Base-by-base conservation (phyloP, 2,888 invertebrate species). In the Dendrolimus pini region DNA sequence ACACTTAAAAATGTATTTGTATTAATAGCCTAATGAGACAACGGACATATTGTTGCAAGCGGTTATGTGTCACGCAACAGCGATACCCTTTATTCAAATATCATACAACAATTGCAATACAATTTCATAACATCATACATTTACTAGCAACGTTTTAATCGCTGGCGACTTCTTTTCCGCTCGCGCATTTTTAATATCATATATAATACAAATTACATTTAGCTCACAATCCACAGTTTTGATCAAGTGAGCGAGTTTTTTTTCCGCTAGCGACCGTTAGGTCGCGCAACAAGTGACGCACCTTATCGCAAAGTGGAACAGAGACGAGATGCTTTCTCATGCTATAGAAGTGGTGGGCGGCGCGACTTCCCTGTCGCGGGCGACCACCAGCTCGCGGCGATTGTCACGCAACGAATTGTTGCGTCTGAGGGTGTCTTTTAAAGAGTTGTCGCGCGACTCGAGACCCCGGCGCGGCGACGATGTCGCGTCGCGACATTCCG, bases 351-450 rank as follows among this genome's bases (percentile, higher is more conserved):
- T 80, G 14, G 85, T 72, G n/a, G 84, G 82, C 18, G 78, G 65
- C 10, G 68, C 68, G 60, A 77, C 68, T 47, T 75, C 78, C 41
- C 75, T 58, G 64, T 77, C 74, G 59, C 76, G 69, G 55, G 71
- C 62, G 47, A 47, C 47, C 58, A 77, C 61, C 41, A 76, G 41
- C 61, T 83, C 85, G 55, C 85, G 77, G 41, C 85, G 72, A 63
- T 76, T 78, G 56, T 89, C 89, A 41, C 89, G 75, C 59, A 90
- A 61, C 7, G 87, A 87, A 65, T 87, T 89, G 77, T 89, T 89
- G 8, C 90, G 71, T 1, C 90, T 75, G 41, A 90, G 68, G 53
- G 83, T 83, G 71, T 89, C 89, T 52, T 82, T 82, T 62, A 85
- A 74, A 1, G 82, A 82, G 52, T 61, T 73, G 62, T 85, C 85